Evolutionary conservation across 35 echinoderm and acorn worm genomes (phyloP).

Genomic region (Acanthaster planci): DNA sequence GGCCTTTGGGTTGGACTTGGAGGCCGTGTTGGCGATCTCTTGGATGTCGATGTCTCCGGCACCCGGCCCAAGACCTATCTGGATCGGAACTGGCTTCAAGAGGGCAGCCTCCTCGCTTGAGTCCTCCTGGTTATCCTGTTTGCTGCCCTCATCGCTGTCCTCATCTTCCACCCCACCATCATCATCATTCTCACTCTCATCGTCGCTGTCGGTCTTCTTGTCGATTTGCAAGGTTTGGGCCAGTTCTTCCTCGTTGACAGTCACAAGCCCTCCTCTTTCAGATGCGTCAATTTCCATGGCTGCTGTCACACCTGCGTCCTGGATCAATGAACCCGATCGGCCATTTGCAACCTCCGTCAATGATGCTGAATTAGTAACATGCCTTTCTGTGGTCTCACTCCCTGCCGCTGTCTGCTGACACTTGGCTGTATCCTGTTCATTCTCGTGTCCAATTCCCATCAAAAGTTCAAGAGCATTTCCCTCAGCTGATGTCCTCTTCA

Average conservation of each 20-base stretch:
- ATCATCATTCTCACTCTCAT: neutral
- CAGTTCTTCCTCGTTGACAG: neutral
- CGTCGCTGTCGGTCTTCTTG: neutral
- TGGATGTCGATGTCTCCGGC: constrained; percentile 57
- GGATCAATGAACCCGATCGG: too few relatives aligned
- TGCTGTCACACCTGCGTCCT: neutral
- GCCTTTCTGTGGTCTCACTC: too few relatives aligned
- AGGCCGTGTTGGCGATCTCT: constrained; percentile 65
- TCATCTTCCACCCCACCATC: neutral
- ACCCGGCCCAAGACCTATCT: neutral
- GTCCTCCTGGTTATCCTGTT: neutral
- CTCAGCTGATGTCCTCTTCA: too few relatives aligned
- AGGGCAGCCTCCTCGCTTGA: neutral
- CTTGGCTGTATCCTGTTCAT: neutral
- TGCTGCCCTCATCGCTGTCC: neutral
- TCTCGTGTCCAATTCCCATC: constrained; percentile 6
- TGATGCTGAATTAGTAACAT: too few relatives aligned
- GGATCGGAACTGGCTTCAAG: neutral
- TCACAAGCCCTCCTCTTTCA: neutral
- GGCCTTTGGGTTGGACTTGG: constrained; percentile 73
- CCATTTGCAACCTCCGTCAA: too few relatives aligned
- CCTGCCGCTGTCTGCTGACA: neutral
- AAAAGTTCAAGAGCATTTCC: neutral
- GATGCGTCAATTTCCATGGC: constrained; percentile 8
- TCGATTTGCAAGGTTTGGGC: neutral